Conservation (phyloP, 1,140 invertebrate genomes). For the Drosophila truncata region DNA sequence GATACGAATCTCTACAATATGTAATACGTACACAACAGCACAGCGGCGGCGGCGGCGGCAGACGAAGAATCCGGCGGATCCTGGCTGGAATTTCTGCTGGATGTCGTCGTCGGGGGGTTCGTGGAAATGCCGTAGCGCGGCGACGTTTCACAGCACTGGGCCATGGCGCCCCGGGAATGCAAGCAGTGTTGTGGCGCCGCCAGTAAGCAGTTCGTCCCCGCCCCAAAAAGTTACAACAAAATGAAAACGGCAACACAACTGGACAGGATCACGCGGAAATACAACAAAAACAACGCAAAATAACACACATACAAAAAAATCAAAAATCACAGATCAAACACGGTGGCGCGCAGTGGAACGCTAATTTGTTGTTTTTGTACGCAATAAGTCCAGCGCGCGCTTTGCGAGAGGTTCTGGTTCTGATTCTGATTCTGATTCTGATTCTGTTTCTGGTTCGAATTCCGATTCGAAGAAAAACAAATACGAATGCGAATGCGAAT, state of each 20-base stretch:
- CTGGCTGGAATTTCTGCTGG: slow-evolving; percentile 11
- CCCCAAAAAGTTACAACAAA: slow-evolving; percentile 6
- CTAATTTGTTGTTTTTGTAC: slow-evolving; percentile 32
- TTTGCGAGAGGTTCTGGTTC: slow-evolving; percentile 7
- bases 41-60: slow-evolving; percentile 6
- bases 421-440: slow-evolving; percentile 2
- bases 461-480: slow-evolving; percentile 30
- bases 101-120: slow-evolving; percentile 2
- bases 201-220: slow-evolving; percentile 16
- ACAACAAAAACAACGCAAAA: slow-evolving; percentile 7
- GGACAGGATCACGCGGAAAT: slow-evolving; percentile 22
- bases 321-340: slow-evolving; percentile 10
- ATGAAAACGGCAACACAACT: not conserved
- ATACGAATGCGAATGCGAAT: slow-evolving; percentile 28
- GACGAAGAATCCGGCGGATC: slow-evolving; percentile 5
- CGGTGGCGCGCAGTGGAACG: slow-evolving; percentile 15
- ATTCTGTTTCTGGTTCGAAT: slow-evolving; percentile 11
- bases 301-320: not conserved
- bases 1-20: slow-evolving; percentile 3
- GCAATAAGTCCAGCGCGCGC: slow-evolving; percentile 22
- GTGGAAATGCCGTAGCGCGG: slow-evolving; percentile 21
- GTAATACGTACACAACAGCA: slow-evolving; percentile 30
- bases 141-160: slow-evolving; percentile 61
- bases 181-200: slow-evolving; percentile 17
- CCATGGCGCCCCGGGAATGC: slow-evolving; percentile 48